Conservation (phyloP, 2,113 vertebrate genomes). For the Gnathonemus longibarbis region DNA sequence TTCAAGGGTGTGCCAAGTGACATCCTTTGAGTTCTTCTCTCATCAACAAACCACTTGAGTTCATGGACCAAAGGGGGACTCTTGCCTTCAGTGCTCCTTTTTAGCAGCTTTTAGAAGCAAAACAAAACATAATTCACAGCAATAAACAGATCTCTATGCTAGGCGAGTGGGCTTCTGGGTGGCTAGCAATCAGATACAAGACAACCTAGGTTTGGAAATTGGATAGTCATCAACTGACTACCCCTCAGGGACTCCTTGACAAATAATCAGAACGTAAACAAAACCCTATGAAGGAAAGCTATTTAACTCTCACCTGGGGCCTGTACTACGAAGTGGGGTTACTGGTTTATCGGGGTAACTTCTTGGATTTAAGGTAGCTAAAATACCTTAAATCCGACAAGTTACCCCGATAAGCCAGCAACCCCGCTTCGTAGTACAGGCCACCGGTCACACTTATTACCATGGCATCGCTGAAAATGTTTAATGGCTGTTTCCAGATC, state of each 20-base stretch:
- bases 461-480: background rate
- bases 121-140: background rate
- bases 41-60: background rate
- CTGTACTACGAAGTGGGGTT: too few species aligned
- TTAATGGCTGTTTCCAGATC: background rate
- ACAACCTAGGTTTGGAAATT: background rate
- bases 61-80: background rate
- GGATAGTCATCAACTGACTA: background rate
- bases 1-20: background rate
- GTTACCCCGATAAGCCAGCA: too few species aligned
- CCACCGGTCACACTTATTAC: background rate
- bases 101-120: background rate
- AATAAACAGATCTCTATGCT: background rate
- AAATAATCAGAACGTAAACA: background rate
- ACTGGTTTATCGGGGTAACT: too few species aligned
- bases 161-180: background rate
- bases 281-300: background rate
- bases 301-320: background rate
- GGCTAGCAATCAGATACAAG: background rate
- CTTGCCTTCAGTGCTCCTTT: background rate
- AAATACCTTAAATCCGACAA: too few species aligned
- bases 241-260: background rate
- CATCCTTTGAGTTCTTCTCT: background rate
- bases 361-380: too few species aligned
- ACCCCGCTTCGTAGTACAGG: too few species aligned